Evolutionary conservation across 1,140 invertebrate species (phyloP), one percentile per base, ranked within the genome.

Genomic region (Lysiphlebus fabarum): DNA sequence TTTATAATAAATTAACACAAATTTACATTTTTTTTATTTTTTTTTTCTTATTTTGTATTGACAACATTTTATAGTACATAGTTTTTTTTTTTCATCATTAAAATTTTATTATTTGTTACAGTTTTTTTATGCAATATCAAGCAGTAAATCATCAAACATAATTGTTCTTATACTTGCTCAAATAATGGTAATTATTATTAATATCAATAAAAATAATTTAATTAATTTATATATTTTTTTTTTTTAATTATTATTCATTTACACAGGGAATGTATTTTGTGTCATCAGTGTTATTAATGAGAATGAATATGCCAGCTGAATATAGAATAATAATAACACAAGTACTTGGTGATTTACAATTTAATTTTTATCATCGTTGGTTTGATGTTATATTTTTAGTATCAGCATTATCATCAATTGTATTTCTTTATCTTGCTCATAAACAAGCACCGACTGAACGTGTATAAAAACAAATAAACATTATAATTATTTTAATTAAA

Each of bases 71-170:
- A n/a, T 38, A 38, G 37, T 51, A 51, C 49, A 51, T 11, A 51
- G 34, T 51, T 38, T 62, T 64, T 49, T 56, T 66, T 50, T 37
- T 44, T 37, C 37, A 54, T 44, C 14, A 61, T 36, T n/a, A n/a
- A 14, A 10, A 37, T 14, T 14, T 57, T 7, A 34, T 59, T 44
- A 44, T 42, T 47, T 49, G 47, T 76, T 88, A 45, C 81, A 97
- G 93, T 99, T 99, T 81, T 99, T 99, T 82, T 98, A 99, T 81
- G 95, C 96, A 67, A 97, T 99, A 70, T 99, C 97, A n/a, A 98
- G 95, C 65, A 96, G 92, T 61, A 98, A 99, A 81, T 98, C 95
- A 26, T 99, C 96, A 33, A 99, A 99, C 75, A 91, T 99, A 42
- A 99, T 99, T 66, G 97, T 99, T 5, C 77, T 99, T 33, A 89